Percentiles rank a stretch among this genome's conserved stretches.
phyloP scores from a whole-genome alignment of 1,140 invertebrate genomes.

The Armadillidium nasatum region DNA sequence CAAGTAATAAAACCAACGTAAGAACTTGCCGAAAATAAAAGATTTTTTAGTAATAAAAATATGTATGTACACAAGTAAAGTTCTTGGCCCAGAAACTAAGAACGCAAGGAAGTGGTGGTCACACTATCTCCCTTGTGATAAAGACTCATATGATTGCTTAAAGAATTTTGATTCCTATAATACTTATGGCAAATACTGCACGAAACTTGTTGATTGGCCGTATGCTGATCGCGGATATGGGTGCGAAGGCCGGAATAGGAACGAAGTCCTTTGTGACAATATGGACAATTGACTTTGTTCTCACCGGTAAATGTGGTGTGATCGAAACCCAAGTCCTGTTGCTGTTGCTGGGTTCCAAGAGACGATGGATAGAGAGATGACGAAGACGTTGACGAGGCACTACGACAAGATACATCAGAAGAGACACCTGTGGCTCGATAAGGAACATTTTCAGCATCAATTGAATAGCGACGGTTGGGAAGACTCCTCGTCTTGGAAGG shows the following conservation, averaged over 20 bases:
- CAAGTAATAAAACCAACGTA: conserved; percentile 33
- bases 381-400: neutral
- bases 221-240: conserved; percentile 40
- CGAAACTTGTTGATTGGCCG: conserved; percentile 48
- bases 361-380: conserved; percentile 20
- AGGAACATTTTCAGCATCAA: conserved; percentile 24
- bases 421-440: conserved; percentile 18
- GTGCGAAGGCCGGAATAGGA: conserved; percentile 39
- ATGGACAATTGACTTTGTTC: conserved; percentile 34
- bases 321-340: neutral
- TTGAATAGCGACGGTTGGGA: neutral
- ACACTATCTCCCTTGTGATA: conserved; percentile 37
- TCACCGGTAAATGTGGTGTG: conserved; percentile 24
- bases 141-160: conserved; percentile 42
- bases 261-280: conserved; percentile 40
- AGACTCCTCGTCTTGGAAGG: neutral
- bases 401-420: neutral
- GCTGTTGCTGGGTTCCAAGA: conserved; percentile 10
- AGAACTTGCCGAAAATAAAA: neutral
- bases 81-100: no score
- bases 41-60: no score
- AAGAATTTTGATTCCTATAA: conserved; percentile 40
- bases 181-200: conserved; percentile 78
- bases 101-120: conserved; percentile 5
- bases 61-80: no score